Conservation (phyloP, 2,113 vertebrate genomes). For the Callithrix jacchus region DNA sequence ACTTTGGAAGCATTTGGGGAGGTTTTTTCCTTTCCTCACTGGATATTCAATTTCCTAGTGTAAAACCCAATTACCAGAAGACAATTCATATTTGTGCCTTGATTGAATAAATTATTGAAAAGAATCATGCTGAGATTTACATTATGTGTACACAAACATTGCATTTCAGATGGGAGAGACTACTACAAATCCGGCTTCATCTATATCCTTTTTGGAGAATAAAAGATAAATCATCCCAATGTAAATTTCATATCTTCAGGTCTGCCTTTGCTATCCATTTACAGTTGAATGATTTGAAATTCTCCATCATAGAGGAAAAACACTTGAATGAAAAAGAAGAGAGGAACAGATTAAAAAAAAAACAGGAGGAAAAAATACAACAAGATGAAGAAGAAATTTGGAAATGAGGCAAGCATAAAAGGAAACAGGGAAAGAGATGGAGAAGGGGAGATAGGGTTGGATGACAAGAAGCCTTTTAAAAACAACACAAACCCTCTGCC, state of each 20-base stretch:
- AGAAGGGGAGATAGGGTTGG: background rate
- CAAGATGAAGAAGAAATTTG: conserved; percentile 13
- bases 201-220: background rate
- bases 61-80: background rate
- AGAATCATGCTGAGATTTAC: background rate
- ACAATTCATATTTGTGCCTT: background rate
- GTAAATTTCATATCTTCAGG: background rate
- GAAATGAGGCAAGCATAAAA: conserved; percentile 20
- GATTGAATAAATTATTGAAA: conserved; percentile 10
- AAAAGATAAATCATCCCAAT: background rate
- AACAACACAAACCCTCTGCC: background rate
- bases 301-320: background rate
- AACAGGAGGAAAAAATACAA: background rate
- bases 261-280: background rate
- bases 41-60: background rate
- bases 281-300: background rate
- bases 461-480: background rate
- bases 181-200: background rate
- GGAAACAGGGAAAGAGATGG: background rate
- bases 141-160: background rate
- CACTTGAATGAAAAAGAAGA: background rate
- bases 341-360: background rate
- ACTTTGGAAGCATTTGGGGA: conserved; percentile 2
- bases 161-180: background rate
- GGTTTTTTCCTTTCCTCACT: background rate